Conservation (phyloP, 2,888 invertebrate species). For the Coleophora deauratella region DNA sequence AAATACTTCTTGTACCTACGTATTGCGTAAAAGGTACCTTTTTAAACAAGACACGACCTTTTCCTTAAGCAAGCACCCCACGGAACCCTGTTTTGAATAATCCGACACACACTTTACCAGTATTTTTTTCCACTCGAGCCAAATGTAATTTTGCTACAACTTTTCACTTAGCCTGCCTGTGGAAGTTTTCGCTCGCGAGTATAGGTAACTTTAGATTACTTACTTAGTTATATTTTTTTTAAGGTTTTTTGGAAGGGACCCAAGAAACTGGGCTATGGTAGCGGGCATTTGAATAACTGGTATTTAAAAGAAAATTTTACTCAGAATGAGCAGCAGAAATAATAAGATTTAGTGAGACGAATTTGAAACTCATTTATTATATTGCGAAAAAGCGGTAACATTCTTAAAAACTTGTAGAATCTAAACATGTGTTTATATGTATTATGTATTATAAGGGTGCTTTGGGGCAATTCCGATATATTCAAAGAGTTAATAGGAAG, state of each 20-base stretch:
- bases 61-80: background rate
- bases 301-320: too few species aligned
- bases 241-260: constrained; percentile 52
- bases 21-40: too few species aligned
- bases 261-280: constrained; percentile 30
- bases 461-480: too few species aligned
- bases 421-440: too few species aligned
- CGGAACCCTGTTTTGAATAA: background rate
- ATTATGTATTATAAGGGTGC: too few species aligned
- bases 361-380: too few species aligned
- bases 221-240: constrained; percentile 15
- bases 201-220: constrained; percentile 3
- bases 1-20: too few species aligned
- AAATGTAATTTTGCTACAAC: constrained; percentile 55
- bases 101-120: background rate
- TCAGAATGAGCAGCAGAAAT: constrained; percentile 19
- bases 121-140: constrained; percentile 29
- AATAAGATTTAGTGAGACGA: constrained; percentile 7
- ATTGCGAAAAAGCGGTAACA: too few species aligned
- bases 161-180: constrained; percentile 54
- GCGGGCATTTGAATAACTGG: constrained; percentile 19
- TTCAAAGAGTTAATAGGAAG: too few species aligned
- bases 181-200: constrained; percentile 21
- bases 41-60: too few species aligned
- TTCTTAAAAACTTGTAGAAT: too few species aligned